phyloP scores from a whole-genome alignment of 2,113 vertebrate genomes.

The Centropus unirufus region DNA sequence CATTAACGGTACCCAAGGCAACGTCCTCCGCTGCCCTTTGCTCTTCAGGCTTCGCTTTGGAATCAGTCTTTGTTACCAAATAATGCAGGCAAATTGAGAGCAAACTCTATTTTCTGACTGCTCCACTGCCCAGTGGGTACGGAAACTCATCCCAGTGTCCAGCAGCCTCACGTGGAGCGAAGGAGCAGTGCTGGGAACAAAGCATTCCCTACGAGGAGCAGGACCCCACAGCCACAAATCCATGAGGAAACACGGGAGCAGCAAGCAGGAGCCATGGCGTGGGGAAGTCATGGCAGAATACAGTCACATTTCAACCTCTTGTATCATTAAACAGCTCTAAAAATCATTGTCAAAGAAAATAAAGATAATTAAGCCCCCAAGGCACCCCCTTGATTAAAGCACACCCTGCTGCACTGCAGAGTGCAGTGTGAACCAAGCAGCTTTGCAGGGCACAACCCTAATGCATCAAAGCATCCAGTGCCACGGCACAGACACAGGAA shows the following conservation, averaged over 20 bases:
- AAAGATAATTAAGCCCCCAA: background rate
- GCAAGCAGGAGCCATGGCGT: background rate
- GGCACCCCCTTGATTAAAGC: background rate
- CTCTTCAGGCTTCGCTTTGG: background rate
- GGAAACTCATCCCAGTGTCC: background rate
- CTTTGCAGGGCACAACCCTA: background rate
- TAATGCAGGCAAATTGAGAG: background rate
- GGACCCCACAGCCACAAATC: background rate
- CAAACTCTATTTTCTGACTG: background rate
- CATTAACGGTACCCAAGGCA: background rate
- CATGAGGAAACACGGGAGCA: background rate
- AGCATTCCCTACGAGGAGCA: background rate
- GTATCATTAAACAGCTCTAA: background rate
- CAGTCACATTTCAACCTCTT: background rate
- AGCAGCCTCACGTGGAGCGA: background rate
- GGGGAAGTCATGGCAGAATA: background rate
- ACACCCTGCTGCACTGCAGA: background rate
- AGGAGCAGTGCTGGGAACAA: background rate
- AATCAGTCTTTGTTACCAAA: background rate
- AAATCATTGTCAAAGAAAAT: background rate
- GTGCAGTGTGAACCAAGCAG: background rate
- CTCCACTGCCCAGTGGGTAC: background rate
- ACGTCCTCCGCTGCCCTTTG: background rate
- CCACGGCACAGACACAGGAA: background rate
- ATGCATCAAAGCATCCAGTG: background rate